A percentile compares a stretch with the other conserved stretches of the same genome.
These are phyloP conservation scores for Dryobotodes eremita DNA, from an alignment of 2,888 invertebrate species.

Conservation along the genomic window DNA sequence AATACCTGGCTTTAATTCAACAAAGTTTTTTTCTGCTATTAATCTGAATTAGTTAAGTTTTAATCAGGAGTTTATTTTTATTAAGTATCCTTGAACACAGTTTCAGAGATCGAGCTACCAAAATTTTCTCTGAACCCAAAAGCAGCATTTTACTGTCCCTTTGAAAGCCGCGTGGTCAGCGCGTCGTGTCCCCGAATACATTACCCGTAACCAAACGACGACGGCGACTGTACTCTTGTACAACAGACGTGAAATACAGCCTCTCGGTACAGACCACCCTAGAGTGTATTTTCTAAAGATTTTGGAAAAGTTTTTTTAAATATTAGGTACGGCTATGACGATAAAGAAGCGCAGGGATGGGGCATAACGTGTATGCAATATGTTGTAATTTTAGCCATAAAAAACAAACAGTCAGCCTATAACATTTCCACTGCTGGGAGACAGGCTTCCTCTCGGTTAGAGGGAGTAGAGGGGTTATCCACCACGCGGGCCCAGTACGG, in stretches of 20 bases:
- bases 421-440: neutral
- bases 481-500: no score
- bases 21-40: no score
- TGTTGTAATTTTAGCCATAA: neutral
- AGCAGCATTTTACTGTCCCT: slow-evolving; percentile 59
- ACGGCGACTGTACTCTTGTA: slow-evolving; percentile 65
- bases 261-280: neutral
- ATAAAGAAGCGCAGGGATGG: neutral
- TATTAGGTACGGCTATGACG: neutral
- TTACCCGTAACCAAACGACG: slow-evolving; percentile 72
- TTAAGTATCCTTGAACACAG: neutral
- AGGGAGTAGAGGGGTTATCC: neutral
- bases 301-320: neutral
- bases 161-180: slow-evolving; percentile 77
- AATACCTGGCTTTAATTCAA: no score
- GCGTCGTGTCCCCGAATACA: slow-evolving; percentile 81
- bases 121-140: neutral
- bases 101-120: neutral
- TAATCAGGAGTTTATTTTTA: no score
- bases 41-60: no score
- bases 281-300: neutral
- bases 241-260: slow-evolving; percentile 62
- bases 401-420: neutral
- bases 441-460: neutral
- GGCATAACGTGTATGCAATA: neutral